Base-by-base conservation (phyloP, 2,888 invertebrate genomes). In the Agrotis segetum region DNA sequence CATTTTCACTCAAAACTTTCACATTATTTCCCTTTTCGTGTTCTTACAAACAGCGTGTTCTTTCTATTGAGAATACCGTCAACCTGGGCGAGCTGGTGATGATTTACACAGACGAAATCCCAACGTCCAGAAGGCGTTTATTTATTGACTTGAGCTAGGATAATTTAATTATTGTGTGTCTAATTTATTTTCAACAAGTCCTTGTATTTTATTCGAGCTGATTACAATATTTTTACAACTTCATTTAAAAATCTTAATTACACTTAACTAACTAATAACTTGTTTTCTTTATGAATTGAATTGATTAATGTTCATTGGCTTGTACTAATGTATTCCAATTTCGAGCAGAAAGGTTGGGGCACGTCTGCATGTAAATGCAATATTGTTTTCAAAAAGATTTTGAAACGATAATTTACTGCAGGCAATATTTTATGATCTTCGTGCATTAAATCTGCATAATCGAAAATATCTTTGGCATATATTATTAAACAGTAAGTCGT, bases 401-500 rank as follows among this genome's bases (percentile, higher is more conserved):
- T 40, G 40, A 40, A 40, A 40, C 9, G 40, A 11, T 40, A 40
- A 11, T 40, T 40, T 40, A 11, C 40, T 70, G 24, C 52, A 50
- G 47, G 52, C 60, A 55, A 49, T 55, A n/a, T n/a, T n/a, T n/a
- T n/a, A 40, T 44, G 53, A 46, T 73, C 61, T 79, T 24, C 79
- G 74, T 74, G 79, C 72, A 53, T 55, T 44, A 59, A 53, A 21
- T 71, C 58, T 59, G 53, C 71, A 53, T 40, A 52, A 17, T 77
- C 29, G 29, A 56, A 34, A n/a, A 53, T 71, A 50, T 78, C 49
- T 70, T 34, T 24, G 78, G 71, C 71, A 56, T 69, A 56, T 69
- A 72, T 78, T 49, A 59, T 58, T 29, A 59, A 72, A 72, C 47
- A 74, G 74, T 76, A 75, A 60, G 29, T 76, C 77, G 71, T 77